Conservation (phyloP, 2,113 vertebrate species). For the Clarias magur region DNA sequence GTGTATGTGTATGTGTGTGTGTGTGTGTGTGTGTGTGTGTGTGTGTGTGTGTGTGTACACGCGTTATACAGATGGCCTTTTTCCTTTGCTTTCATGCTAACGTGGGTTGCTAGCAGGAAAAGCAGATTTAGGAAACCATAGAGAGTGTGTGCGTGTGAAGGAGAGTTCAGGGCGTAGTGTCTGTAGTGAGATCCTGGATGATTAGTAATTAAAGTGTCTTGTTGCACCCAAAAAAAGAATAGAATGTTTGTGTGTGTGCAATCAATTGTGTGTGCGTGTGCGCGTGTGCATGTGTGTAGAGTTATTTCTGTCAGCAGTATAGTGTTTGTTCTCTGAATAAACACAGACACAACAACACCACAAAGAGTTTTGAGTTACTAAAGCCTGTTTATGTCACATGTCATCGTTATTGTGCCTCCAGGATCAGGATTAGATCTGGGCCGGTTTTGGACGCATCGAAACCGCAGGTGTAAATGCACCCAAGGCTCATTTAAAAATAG, state of each 20-base stretch:
- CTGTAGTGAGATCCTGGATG: conserved; percentile 15
- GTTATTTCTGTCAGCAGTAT: too few species aligned
- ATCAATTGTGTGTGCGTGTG: background rate
- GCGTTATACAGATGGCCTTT: background rate
- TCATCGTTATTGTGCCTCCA: background rate
- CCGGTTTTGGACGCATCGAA: background rate
- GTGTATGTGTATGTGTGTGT: background rate
- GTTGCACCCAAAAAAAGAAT: conserved; percentile 34
- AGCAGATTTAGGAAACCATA: background rate
- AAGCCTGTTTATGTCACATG: background rate
- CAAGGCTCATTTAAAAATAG: background rate
- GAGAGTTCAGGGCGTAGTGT: conserved; percentile 44
- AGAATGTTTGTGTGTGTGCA: background rate
- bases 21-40: background rate
- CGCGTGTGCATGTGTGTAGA: background rate
- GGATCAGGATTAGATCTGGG: background rate
- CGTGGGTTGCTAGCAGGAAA: background rate
- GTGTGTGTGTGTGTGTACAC: background rate
- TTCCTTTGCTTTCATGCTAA: background rate
- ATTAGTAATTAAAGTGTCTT: conserved; percentile 41
- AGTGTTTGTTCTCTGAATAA: background rate
- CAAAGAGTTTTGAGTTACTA: background rate
- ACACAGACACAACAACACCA: background rate
- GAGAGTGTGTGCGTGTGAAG: background rate
- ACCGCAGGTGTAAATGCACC: background rate